These are phyloP conservation scores for Orbicella faveolata DNA, from an alignment of 64 coral and sea anemone genomes.

Conservation along the genomic window DNA sequence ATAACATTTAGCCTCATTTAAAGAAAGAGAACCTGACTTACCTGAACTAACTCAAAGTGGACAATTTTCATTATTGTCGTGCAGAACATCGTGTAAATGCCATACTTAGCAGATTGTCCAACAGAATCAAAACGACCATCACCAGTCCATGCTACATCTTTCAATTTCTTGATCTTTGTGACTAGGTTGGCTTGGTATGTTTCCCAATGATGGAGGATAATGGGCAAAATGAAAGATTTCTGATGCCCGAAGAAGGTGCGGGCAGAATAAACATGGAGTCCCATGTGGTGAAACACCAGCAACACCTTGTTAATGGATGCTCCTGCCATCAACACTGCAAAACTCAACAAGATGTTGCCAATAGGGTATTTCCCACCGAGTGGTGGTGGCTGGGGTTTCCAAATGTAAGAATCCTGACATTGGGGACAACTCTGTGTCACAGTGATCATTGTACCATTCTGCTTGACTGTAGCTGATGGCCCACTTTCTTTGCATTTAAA, in stretches of 20 bases:
- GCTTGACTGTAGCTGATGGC: background rate
- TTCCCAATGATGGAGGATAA: slow-evolving; percentile 29
- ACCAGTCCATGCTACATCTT: slow-evolving; percentile 33
- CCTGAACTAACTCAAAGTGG: slow-evolving; percentile 56
- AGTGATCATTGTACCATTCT: background rate
- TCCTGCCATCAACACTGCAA: no score
- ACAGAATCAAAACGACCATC: slow-evolving; percentile 46
- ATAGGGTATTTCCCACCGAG: slow-evolving; percentile 18
- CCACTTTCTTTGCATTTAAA: background rate
- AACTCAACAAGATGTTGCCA: slow-evolving; percentile 41
- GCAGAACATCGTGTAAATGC: slow-evolving; percentile 54
- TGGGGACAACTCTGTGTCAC: background rate
- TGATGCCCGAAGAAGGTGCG: slow-evolving; percentile 48
- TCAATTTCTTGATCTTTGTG: slow-evolving; percentile 3
- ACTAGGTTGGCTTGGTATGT: background rate
- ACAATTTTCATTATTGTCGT: slow-evolving; percentile 51
- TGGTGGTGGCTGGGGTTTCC: slow-evolving; percentile 15
- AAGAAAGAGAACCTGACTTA: background rate
- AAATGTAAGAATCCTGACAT: background rate
- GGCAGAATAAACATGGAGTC: background rate
- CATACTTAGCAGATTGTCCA: slow-evolving; percentile 53
- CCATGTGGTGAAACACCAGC: slow-evolving; percentile 37
- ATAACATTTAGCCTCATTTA: no score
- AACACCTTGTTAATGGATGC: slow-evolving; percentile 34
- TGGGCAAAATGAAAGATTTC: no score